Evolutionary conservation across 2,888 invertebrate genomes (phyloP).

Genomic region (Idaea dimidiata): DNA sequence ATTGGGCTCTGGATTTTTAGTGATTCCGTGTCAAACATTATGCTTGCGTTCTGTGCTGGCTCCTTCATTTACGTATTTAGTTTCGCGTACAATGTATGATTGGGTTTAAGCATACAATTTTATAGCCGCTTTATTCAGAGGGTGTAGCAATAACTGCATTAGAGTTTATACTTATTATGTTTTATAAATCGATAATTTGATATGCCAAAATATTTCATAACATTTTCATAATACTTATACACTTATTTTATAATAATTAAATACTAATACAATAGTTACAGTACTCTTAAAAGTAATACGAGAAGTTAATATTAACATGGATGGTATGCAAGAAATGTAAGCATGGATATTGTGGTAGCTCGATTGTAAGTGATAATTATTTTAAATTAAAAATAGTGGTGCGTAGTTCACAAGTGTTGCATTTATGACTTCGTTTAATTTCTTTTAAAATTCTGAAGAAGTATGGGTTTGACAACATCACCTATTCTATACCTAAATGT

Average conservation of each 20-base stretch:
- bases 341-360: conserved; percentile 25
- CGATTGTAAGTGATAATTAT: conserved; percentile 16
- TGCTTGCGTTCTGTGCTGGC: background rate
- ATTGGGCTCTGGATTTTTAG: too few relatives aligned
- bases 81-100: conserved; percentile 20
- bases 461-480: background rate
- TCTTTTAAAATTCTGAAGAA: background rate
- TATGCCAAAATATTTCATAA: background rate
- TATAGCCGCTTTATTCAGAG: background rate
- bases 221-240: background rate
- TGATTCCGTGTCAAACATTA: background rate
- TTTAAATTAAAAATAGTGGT: conserved; percentile 7
- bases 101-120: background rate
- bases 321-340: background rate
- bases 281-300: conserved; percentile 4
- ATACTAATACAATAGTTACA: background rate
- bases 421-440: conserved; percentile 14
- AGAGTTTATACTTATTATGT: background rate
- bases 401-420: conserved; percentile 6
- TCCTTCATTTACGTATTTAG: conserved; percentile 4
- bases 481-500: too few relatives aligned
- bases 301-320: conserved; percentile 17
- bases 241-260: background rate
- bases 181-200: background rate
- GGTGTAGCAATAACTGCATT: conserved; percentile 1